Percentiles rank a stretch among this genome's conserved stretches.
Conservation (phyloP, 2,797 vertebrate genomes). For the Spinus pinus region DNA sequence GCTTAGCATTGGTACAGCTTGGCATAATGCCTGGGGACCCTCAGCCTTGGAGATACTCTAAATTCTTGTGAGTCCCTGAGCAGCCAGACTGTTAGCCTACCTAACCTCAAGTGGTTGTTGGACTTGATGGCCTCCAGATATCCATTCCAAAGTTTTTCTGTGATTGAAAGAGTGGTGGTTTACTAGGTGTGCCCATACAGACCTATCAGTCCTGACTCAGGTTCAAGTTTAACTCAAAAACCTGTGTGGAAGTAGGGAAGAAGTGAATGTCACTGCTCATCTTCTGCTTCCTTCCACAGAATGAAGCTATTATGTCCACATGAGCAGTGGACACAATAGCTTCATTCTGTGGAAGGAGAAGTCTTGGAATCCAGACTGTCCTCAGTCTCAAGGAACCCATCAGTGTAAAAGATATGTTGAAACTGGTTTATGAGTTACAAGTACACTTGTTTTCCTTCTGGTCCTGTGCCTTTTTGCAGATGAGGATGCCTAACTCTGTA, state of each 20-base stretch:
- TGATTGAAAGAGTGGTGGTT: background rate
- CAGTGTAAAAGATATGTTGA: background rate
- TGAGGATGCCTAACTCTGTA: background rate
- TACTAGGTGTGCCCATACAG: background rate
- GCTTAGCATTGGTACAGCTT: background rate
- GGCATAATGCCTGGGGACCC: background rate
- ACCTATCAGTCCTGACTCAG: background rate
- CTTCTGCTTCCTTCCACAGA: background rate
- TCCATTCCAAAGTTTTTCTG: background rate
- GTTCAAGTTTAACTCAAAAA: background rate
- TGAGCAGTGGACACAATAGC: background rate
- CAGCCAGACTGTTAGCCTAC: background rate
- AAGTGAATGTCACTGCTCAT: background rate
- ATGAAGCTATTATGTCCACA: no score
- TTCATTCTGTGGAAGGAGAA: background rate
- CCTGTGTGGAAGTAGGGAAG: background rate
- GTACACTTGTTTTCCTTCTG: background rate
- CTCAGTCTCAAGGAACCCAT: background rate
- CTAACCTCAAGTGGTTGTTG: background rate
- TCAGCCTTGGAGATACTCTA: background rate
- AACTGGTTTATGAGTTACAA: background rate
- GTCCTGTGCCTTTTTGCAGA: background rate
- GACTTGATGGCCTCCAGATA: background rate
- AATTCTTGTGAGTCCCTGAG: background rate
- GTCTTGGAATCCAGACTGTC: background rate